Base-by-base conservation (phyloP, 30 jellyfish, hydroid and myxozoan genomes). In the Cassiopea andromeda region DNA sequence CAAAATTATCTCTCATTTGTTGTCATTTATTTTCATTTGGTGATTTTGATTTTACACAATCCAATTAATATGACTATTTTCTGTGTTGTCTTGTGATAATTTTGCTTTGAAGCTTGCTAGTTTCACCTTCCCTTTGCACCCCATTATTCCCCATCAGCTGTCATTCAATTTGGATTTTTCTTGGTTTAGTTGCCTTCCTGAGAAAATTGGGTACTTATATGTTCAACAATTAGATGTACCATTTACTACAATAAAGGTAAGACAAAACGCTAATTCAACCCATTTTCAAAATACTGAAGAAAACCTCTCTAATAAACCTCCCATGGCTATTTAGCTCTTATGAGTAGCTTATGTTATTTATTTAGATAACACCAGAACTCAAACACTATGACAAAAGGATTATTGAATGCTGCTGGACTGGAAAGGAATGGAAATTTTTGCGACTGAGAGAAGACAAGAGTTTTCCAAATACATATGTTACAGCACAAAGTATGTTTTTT, bases 381-480 rank as follows among this genome's bases (percentile, higher is more conserved):
- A 94, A 87, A 73, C 94, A 90, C 70, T 90, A 90, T 69, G 97
- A 94, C 83, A 90, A 91, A 74, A 80, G 97, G 58, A 94, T 94
- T n/a, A 94, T 94, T 61, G 98, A 94, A 82, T 94, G 98, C 66
- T 76, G 97, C n/a, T 94, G 97, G 97, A 54, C 75, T 18, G 92
- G 94, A 43, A 90, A 82, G 27, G 93, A 87, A 82, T 94, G 98
- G 98, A 87, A 90, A 43, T 94, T 94, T 81, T 72, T 94, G 94
- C 72, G 98, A 69, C 59, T 94, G 43, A 75, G 98, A n/a, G 98
- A 94, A 87, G 98, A 94, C 87, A 94, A 94, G 84, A 85, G 94
- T 69, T 89, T 94, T 58, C 98, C 98, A n/a, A 94, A 94, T 73
- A 87, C 97, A 1, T 94, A 75, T 77, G 85, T 81, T 59, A 94